Evolutionary conservation across 2,888 invertebrate species (phyloP), one percentile per base, ranked within the genome.

Genomic region (Patella caerulea): DNA sequence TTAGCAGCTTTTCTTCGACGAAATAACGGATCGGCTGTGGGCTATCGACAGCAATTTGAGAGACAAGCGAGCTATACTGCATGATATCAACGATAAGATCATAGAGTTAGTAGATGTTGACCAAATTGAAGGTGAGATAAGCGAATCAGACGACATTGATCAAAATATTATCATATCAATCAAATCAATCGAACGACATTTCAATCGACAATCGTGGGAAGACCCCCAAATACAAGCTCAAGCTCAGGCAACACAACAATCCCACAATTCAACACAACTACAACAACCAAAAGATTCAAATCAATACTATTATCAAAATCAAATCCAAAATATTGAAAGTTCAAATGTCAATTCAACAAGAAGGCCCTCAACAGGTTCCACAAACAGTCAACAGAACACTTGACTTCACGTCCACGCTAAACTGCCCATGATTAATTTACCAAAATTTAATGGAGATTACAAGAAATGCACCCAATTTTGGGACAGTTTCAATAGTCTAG

Each of bases 361-460:
- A 65, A 19, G 65, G 19, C 65, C 14, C 24, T 19, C 59, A 15
- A n/a, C 19, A 59, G 14, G 19, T 24, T 19, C 65, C 12, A 65
- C 11, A 9, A 24, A 24, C n/a, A 65, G 19, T 65, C n/a, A 65
- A 19, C 24, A n/a, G 2, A 65, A 65, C 12, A 19, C 19, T 19
- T 34, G 4, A 34, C 4, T 5, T 34, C 34, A 34, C 7, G 34
- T 34, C 34, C 24, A 65, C 19, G 59, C 59, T 5, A 59, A 59
- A 19, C n/a, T 59, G 19, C 59, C 59, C 9, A 59, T n/a, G 59
- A n/a, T 65, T 15, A 65, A n/a, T 65, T 65, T 65, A 15, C 24
- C 65, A 19, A 65, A 65, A 65, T 65, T 65, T 19, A 65, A 24
- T 65, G 65, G 65, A 65, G 65, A 65, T 19, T 65, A 19, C 65